Base-by-base conservation (phyloP, 1,140 invertebrate species). In the Aethina tumida region DNA sequence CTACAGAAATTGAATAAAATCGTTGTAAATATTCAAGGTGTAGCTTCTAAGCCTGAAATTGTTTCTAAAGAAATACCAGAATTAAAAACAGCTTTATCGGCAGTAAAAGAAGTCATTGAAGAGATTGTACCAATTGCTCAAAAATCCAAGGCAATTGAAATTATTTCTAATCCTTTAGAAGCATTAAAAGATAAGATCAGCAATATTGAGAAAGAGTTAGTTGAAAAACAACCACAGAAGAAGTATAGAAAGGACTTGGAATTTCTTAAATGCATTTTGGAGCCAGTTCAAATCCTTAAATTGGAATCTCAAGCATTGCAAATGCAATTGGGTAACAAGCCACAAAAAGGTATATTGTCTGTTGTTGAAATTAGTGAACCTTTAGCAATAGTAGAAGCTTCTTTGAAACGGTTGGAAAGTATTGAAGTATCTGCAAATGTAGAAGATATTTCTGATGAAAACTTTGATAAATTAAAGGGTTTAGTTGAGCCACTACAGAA, bases 391-490 rank as follows among this genome's bases (percentile, higher is more conserved):
- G 16, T 32, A 17, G 15, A 32, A 32, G n/a, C n/a, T n/a, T n/a
- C n/a, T n/a, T n/a, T n/a, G n/a, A n/a, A n/a, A n/a, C n/a, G n/a
- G n/a, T n/a, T n/a, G n/a, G n/a, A n/a, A n/a, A n/a, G n/a, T n/a
- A n/a, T n/a, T n/a, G n/a, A 35, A 24, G 33, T 35, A 3, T 16
- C 14, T 13, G 9, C 10, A 35, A 35, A 35, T n/a, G 12, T 10
- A 4, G 25, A 24, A 24, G 33, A 35, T 13, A 35, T 35, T 4
- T 22, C 33, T 4, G 22, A 69, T 21, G 77, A 81, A 61, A 52
- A 78, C 3, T 63, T 65, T 27, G 70, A 72, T 50, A 71, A 73
- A 20, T 42, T 75, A n/a, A 66, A 64, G 44, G 45, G 62, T 7
- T 67, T 68, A 47, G 63, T 64, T 37, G 60, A 58, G 2, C 25